phyloP scores from a whole-genome alignment of 2,797 vertebrate genomes.

The Gymnothorax javanicus region DNA sequence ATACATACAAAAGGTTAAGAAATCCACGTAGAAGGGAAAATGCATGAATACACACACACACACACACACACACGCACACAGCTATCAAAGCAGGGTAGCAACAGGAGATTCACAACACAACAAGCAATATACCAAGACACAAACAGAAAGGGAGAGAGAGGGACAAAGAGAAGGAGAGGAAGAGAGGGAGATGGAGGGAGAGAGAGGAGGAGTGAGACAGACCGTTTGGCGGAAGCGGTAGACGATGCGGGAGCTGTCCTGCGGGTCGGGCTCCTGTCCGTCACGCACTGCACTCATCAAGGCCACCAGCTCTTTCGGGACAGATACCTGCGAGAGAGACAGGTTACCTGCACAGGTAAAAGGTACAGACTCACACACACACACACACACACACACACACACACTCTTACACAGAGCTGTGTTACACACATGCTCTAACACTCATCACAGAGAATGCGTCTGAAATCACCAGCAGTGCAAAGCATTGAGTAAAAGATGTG shows the following conservation, averaged over 20 bases:
- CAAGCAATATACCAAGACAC: not conserved
- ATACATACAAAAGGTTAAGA: too few relatives aligned
- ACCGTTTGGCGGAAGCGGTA: slow-evolving; percentile 48
- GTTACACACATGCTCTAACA: not conserved
- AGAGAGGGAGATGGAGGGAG: not conserved
- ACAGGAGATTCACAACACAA: not conserved
- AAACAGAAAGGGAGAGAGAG: not conserved
- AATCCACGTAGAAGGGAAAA: too few relatives aligned
- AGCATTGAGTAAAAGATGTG: too few relatives aligned
- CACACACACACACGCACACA: not conserved
- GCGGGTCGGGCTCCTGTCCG: slow-evolving; percentile 70
- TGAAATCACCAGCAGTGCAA: not conserved
- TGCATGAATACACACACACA: not conserved
- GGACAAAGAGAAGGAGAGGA: not conserved
- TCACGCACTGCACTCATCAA: slow-evolving; percentile 77
- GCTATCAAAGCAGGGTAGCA: not conserved
- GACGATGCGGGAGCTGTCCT: slow-evolving; percentile 67
- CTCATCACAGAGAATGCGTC: too few relatives aligned
- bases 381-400: not conserved
- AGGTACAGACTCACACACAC: slow-evolving; percentile 44
- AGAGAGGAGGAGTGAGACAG: not conserved
- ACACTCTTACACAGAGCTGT: not conserved
- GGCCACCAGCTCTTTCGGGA: slow-evolving; percentile 68
- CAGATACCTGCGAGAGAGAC: not conserved
- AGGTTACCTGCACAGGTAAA: not conserved